Evolutionary conservation across 2,888 invertebrate species (phyloP), one percentile per base, ranked within the genome.

Genomic region (Hemistola chrysoprasaria): DNA sequence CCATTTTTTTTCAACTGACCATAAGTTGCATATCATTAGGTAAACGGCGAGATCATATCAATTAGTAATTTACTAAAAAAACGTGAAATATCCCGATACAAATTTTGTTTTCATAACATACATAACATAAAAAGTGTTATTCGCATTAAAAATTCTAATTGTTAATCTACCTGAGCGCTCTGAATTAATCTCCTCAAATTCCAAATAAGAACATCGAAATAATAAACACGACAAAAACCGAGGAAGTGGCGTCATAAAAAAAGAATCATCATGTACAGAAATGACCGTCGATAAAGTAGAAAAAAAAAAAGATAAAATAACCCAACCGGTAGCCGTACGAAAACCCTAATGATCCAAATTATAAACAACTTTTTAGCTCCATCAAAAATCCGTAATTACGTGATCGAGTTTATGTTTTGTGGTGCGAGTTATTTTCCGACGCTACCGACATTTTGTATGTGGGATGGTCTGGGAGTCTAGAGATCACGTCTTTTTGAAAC

Each of bases 261-360:
- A 63, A 64, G 59, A 62, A 40, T 59, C 66, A 69, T 62, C 55
- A 58, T 45, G 53, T 58, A 59, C 56, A 11, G 37, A 68, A 65
- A 61, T 53, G 52, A 32, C 34, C 31, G 50, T 33, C 25, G 29
- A 25, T 56, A 36, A 38, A n/a, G n/a, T n/a, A n/a, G 45, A 41
- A 58, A 22, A 27, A 8, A 43, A 41, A 43, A 43, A 49, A 50
- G 50, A 34, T n/a, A 9, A 22, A n/a, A 24, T 9, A 28, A 42
- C 50, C 9, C 26, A 50, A 62, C 67, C 79, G 65, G 81, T 78
- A 80, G 81, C 79, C 7, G 22, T 25, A 8, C 21, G 33, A 59
- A 62, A 56, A 62, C 63, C 65, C 56, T 77, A 78, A 79, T 76
- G 71, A 71, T 63, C 52, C 61, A 72, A 78, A 76, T 77, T 75